phyloP scores from a whole-genome alignment of 1,140 invertebrate genomes.

The Physella acuta region DNA sequence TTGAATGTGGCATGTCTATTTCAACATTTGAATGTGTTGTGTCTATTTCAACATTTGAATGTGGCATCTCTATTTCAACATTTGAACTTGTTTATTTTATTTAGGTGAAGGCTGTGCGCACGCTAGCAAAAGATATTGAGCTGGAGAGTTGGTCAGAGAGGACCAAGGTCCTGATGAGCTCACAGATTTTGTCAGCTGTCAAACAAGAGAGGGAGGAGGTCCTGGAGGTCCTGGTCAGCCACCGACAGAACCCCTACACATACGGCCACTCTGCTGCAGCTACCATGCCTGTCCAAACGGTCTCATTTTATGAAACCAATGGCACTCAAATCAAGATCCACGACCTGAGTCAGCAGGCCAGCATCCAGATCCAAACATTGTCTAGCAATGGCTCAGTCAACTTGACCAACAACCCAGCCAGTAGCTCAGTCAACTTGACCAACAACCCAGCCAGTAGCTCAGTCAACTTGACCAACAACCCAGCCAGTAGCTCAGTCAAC shows the following conservation, averaged over 20 bases:
- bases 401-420: too few relatives aligned
- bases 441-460: too few relatives aligned
- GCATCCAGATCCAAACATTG: too few relatives aligned
- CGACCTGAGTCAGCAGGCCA: slow-evolving; percentile 30
- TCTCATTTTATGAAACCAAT: slow-evolving; percentile 38
- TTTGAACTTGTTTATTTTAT: too few relatives aligned
- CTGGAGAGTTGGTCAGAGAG: slow-evolving; percentile 12
- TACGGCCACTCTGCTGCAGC: slow-evolving; percentile 32
- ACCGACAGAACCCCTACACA: slow-evolving; percentile 39
- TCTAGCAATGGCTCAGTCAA: too few relatives aligned
- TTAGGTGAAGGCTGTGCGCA: slow-evolving; percentile 8
- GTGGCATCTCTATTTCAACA: too few relatives aligned
- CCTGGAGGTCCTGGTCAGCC: slow-evolving; percentile 21
- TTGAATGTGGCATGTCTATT: too few relatives aligned
- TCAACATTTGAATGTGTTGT: too few relatives aligned
- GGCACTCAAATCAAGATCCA: slow-evolving; percentile 35
- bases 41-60: too few relatives aligned
- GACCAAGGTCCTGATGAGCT: slow-evolving; percentile 20
- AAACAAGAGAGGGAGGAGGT: slow-evolving; percentile 19
- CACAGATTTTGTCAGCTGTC: slow-evolving; percentile 14
- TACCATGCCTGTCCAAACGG: slow-evolving; percentile 33
- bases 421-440: too few relatives aligned
- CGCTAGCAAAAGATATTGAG: slow-evolving; percentile 3
- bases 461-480: too few relatives aligned
- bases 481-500: too few relatives aligned